Evolutionary conservation across 2,113 vertebrate species (phyloP).

Genomic region (Furnarius figulus): DNA sequence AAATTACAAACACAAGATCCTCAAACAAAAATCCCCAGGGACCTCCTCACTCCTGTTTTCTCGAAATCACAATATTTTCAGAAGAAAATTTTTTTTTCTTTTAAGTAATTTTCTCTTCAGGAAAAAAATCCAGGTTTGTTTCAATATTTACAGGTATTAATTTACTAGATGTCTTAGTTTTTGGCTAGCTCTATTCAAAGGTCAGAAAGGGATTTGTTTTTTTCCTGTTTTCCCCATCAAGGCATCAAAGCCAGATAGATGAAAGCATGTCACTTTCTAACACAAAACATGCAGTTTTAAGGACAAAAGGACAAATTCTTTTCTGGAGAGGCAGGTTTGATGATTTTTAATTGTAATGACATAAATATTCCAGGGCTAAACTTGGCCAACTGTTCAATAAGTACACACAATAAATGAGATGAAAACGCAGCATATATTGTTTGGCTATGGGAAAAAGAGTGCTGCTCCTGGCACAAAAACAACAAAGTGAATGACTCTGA

Average conservation of each 20-base stretch:
- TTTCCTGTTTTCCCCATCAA: accelerated
- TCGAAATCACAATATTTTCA: background rate
- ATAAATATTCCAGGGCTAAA: background rate
- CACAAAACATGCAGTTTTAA: background rate
- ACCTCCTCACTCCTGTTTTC: background rate
- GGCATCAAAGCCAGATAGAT: background rate
- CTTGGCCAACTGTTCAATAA: background rate
- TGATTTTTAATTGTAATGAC: background rate
- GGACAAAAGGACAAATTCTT: background rate
- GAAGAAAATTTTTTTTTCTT: background rate
- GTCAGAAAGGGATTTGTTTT: background rate
- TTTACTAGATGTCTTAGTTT: background rate
- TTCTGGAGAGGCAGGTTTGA: background rate
- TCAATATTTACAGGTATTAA: background rate
- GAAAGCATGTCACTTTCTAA: background rate
- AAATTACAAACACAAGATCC: background rate
- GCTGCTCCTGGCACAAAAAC: background rate
- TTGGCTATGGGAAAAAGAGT: background rate
- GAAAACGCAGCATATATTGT: background rate
- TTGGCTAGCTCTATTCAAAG: background rate
- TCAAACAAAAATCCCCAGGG: background rate
- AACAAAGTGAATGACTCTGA: background rate
- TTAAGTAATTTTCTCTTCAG: background rate
- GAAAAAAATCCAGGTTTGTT: background rate
- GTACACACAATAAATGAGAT: background rate